Evolutionary conservation across 2,797 vertebrate genomes (phyloP).

Genomic region (Hydrocynus forskahlii): DNA sequence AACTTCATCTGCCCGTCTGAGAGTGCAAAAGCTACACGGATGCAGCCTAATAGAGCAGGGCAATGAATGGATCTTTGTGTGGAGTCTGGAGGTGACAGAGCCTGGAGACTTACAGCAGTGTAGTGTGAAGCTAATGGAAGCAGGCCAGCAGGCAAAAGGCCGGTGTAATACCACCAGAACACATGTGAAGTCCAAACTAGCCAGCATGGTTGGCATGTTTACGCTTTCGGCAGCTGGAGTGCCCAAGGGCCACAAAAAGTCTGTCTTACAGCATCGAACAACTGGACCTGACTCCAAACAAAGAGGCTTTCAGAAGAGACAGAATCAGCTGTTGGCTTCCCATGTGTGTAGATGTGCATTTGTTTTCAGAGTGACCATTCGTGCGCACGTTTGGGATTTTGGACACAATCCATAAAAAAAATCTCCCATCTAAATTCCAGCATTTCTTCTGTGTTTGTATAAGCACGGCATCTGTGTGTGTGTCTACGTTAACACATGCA

Average conservation of each 20-base stretch:
- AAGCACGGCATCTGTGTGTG: background rate
- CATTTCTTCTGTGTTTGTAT: background rate
- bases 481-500: background rate
- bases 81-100: conserved; percentile 31
- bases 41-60: background rate
- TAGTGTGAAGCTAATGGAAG: conserved; percentile 45
- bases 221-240: conserved; percentile 49
- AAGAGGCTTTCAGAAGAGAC: conserved; percentile 41
- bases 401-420: background rate
- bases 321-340: conserved; percentile 48
- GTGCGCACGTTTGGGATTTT: background rate
- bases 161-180: conserved; percentile 40
- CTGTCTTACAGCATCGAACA: conserved; percentile 47
- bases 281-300: conserved; percentile 46
- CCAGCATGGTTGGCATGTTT: conserved; percentile 46
- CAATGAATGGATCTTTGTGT: conserved; percentile 43
- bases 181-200: conserved; percentile 38
- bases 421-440: background rate
- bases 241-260: conserved; percentile 26
- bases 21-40: conserved; percentile 2
- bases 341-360: conserved; percentile 24
- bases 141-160: conserved; percentile 40
- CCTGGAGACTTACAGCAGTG: conserved; percentile 40
- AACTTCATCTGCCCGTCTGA: background rate
- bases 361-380: background rate